Conservation (phyloP, 2,888 invertebrate species). For the Boloria euphrosyne region DNA sequence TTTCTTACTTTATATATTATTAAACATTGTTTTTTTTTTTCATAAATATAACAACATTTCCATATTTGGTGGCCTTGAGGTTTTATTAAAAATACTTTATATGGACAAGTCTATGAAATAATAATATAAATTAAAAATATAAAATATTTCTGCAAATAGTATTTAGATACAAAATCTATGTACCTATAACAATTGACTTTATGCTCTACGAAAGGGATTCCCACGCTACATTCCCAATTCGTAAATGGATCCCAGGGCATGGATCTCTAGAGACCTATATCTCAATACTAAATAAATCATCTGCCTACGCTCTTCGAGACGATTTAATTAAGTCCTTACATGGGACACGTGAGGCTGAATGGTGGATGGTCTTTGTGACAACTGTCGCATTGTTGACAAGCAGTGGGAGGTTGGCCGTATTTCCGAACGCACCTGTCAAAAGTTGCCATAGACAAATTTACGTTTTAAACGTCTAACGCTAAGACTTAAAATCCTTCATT, state of each 20-base stretch:
- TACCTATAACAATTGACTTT: not conserved
- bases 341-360: constrained; percentile 72
- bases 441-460: constrained; percentile 46
- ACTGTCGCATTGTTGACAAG: constrained; percentile 68
- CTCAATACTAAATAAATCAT: constrained; percentile 61
- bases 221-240: constrained; percentile 25
- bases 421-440: constrained; percentile 75
- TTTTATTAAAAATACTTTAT: no score
- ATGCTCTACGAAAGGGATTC: constrained; percentile 12
- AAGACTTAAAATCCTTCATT: constrained; percentile 44
- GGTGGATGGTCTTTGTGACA: constrained; percentile 53
- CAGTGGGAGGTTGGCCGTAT: constrained; percentile 75
- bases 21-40: constrained; percentile 10
- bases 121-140: not conserved
- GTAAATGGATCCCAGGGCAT: not conserved
- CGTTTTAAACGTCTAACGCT: constrained; percentile 49
- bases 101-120: not conserved
- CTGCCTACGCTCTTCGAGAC: constrained; percentile 63
- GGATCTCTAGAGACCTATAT: constrained; percentile 44
- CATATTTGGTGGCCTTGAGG: not conserved
- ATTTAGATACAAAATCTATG: no score
- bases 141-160: no score
- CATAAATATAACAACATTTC: constrained; percentile 1
- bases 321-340: constrained; percentile 78
- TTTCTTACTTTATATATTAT: constrained; percentile 7